Conservation (phyloP, 2,888 invertebrate genomes). For the Lithophane leautieri region DNA sequence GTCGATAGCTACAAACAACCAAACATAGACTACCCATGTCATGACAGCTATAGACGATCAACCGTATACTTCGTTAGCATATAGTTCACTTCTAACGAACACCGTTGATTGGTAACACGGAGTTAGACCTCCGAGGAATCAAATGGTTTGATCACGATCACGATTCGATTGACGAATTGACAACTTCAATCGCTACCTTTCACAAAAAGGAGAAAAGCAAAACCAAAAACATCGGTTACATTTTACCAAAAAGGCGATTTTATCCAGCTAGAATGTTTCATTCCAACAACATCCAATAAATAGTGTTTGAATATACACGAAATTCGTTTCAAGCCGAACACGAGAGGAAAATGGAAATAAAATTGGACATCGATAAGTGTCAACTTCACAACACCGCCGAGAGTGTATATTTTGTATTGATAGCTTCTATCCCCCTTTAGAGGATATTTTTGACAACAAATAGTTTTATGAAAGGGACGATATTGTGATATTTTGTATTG, state of each 20-base stretch:
- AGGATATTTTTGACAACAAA: constrained; percentile 36
- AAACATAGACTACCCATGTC: too few species aligned
- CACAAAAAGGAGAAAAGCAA: constrained; percentile 2
- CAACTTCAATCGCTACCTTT: neutral
- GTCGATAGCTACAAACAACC: neutral
- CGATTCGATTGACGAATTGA: neutral
- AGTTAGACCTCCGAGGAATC: neutral
- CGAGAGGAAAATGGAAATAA: constrained; percentile 38
- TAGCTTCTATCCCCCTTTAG: constrained; percentile 23
- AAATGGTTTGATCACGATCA: neutral
- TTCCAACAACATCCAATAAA: constrained; percentile 28
- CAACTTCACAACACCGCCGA: constrained; percentile 43
- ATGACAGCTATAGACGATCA: neutral
- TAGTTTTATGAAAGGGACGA: constrained; percentile 2
- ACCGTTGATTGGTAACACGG: neutral
- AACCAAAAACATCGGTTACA: neutral
- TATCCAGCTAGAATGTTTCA: constrained; percentile 26
- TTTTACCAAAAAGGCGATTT: constrained; percentile 12
- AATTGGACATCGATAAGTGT: constrained; percentile 59
- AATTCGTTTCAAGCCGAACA: constrained; percentile 46
- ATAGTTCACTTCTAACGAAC: neutral
- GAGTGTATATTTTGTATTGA: constrained; percentile 42
- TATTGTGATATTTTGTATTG: constrained; percentile 23
- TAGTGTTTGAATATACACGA: constrained; percentile 46
- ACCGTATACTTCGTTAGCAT: neutral